Conservation (phyloP, 2,113 vertebrate species). For the Psophia crepitans region DNA sequence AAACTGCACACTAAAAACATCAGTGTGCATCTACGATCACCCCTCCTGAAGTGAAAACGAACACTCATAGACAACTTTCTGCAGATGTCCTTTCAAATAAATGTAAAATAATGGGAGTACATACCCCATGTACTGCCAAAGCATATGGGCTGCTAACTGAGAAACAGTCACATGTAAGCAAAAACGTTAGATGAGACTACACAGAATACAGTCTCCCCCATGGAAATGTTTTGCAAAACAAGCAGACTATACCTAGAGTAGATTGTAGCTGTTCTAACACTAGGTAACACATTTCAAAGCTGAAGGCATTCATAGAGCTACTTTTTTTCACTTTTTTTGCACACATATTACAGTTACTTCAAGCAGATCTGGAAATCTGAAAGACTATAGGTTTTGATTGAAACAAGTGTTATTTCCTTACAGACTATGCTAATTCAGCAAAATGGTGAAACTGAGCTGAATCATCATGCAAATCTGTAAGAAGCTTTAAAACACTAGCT, state of each 20-base stretch:
- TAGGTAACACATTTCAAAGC: slow-evolving; percentile 49
- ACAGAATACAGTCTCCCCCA: not conserved
- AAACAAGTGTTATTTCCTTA: slow-evolving; percentile 18
- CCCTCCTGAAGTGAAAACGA: not conserved
- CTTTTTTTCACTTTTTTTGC: slow-evolving; percentile 33
- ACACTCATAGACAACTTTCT: not conserved
- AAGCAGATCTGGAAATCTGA: slow-evolving; percentile 29
- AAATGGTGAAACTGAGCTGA: slow-evolving; percentile 19
- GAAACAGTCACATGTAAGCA: not conserved
- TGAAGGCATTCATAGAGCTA: slow-evolving; percentile 10
- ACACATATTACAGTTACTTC: not conserved
- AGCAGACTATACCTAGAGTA: not conserved
- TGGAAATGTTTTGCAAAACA: slow-evolving; percentile 42
- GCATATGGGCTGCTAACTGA: not conserved
- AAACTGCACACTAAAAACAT: not conserved
- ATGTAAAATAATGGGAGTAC: not conserved
- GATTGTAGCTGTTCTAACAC: slow-evolving; percentile 2
- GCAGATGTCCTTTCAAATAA: not conserved
- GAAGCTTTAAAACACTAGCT: slow-evolving; percentile 27
- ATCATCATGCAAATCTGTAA: slow-evolving; percentile 27
- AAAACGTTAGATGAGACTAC: not conserved
- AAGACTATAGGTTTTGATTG: slow-evolving; percentile 11
- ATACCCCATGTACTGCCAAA: accelerated
- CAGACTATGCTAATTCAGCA: slow-evolving; percentile 29
- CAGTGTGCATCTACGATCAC: not conserved